phyloP scores from a whole-genome alignment of 1,140 invertebrate species.

The Brachionus sp. region DNA sequence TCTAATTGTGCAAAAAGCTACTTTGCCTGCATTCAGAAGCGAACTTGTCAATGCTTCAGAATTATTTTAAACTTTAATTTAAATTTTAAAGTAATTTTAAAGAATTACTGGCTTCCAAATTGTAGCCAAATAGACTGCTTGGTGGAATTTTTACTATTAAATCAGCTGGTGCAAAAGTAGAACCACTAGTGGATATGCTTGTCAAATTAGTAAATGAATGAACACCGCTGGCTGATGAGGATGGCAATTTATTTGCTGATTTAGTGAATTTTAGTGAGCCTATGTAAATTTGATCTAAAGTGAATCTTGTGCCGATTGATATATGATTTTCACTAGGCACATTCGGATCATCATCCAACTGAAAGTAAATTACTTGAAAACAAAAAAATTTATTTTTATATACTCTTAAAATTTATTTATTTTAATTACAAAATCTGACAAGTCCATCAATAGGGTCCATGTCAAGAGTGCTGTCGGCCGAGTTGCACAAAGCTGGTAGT shows the following conservation, averaged over 20 bases:
- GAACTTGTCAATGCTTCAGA: neutral
- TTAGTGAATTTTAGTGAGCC: neutral
- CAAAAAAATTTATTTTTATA: neutral
- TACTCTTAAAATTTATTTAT: neutral
- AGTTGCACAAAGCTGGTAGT: constrained; percentile 49
- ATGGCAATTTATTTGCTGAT: neutral
- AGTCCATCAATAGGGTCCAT: constrained; percentile 47
- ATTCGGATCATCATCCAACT: constrained; percentile 29
- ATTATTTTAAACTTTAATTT: neutral
- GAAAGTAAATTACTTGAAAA: constrained; percentile 38
- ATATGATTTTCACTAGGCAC: neutral
- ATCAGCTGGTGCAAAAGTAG: neutral
- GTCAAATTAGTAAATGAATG: neutral
- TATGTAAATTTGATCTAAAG: constrained; percentile 31
- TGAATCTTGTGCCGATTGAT: neutral
- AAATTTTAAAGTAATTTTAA: neutral
- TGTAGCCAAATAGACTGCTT: neutral
- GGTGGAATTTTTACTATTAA: constrained; percentile 18
- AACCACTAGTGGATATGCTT: neutral
- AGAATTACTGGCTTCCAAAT: neutral
- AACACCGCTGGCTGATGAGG: neutral
- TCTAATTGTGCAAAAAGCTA: neutral
- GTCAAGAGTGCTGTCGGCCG: neutral
- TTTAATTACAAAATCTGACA: constrained; percentile 46
- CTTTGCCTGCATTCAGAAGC: neutral